Conservation (phyloP, 2,888 invertebrate genomes). For the Himalopsyche tibetana region DNA sequence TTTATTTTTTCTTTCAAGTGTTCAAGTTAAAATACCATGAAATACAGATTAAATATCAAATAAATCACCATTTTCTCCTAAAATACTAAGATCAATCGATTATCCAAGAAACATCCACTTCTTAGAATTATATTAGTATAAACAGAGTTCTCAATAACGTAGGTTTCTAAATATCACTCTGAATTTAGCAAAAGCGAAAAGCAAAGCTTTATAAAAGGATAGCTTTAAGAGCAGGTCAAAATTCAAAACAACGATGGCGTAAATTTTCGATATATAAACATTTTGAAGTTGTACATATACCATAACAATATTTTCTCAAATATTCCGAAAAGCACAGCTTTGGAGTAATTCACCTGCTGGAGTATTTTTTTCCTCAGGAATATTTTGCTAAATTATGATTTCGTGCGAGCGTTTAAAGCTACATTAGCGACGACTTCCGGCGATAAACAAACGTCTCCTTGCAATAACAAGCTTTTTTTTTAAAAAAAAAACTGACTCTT, state of each 20-base stretch:
- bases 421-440: conserved; percentile 36
- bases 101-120: no score
- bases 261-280: background rate
- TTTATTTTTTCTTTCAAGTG: no score
- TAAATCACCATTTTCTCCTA: no score
- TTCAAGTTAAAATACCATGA: no score
- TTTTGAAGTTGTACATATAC: background rate
- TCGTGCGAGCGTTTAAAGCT: conserved; percentile 37
- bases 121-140: no score
- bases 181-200: no score
- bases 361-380: background rate
- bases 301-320: background rate
- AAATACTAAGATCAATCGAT: no score
- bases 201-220: no score
- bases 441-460: conserved; percentile 38
- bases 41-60: no score
- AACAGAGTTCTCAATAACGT: no score
- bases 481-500: background rate
- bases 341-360: background rate
- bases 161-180: no score
- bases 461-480: conserved; percentile 23
- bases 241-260: background rate
- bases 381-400: conserved; percentile 1
- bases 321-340: background rate
- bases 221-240: no score